Evolutionary conservation across 2,113 vertebrate species (phyloP).

Genomic region (Myanophis thanlyinensis): DNA sequence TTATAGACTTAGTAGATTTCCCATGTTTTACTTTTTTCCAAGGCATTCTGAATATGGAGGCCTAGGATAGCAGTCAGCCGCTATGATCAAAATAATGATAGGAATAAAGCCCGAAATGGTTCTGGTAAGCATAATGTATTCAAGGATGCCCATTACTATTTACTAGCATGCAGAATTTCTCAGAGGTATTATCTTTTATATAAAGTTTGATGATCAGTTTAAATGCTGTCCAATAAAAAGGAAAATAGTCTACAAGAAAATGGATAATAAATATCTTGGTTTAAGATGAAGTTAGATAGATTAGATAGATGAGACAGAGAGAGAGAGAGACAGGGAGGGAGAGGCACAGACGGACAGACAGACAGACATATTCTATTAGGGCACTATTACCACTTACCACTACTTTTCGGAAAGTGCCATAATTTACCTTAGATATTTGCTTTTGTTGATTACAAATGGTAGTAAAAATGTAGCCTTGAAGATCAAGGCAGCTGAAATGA

Average conservation of each 20-base stretch:
- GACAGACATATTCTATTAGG: neutral
- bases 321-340: too few relatives aligned
- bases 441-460: neutral
- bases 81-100: neutral
- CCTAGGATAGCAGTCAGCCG: neutral
- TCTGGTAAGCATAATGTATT: neutral
- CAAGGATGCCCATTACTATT: neutral
- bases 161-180: neutral
- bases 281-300: neutral
- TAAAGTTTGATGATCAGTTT: neutral
- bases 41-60: neutral
- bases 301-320: too few relatives aligned
- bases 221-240: neutral
- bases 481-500: neutral
- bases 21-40: neutral
- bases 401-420: neutral
- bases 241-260: neutral
- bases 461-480: neutral
- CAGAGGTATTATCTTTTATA: neutral
- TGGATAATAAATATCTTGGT: neutral
- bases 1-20: neutral
- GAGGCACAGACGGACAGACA: neutral
- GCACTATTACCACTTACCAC: neutral
- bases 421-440: neutral
- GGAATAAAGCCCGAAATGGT: neutral